Percentiles rank a stretch among this genome's conserved stretches.
Evolutionary conservation across 2,888 invertebrate species (phyloP).

Genomic region (Drosophila demipolita): DNA sequence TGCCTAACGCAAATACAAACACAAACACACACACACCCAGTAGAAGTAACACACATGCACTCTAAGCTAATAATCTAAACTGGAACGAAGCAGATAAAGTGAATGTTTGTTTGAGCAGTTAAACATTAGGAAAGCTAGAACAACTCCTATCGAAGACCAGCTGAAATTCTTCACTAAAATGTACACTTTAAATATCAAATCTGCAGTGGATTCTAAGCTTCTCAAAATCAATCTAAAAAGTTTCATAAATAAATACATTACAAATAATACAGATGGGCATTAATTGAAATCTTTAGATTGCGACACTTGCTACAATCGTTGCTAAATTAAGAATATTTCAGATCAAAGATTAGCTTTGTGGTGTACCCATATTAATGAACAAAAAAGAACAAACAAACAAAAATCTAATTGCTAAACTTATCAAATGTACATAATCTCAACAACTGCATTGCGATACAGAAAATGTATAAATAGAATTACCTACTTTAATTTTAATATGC

Average conservation of each 20-base stretch:
- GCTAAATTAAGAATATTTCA: neutral
- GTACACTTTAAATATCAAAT: neutral
- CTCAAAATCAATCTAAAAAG: neutral
- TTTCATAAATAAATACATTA: neutral
- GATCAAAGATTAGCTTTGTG: neutral
- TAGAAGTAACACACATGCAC: slow-evolving; percentile 5
- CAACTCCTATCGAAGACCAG: neutral
- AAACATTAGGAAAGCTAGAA: neutral
- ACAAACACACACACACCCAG: slow-evolving; percentile 1
- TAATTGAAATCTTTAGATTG: neutral
- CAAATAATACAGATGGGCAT: neutral
- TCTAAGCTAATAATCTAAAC: slow-evolving; percentile 52
- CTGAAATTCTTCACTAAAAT: neutral
- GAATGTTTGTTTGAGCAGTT: slow-evolving; percentile 8
- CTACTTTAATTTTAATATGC: slow-evolving; percentile 47
- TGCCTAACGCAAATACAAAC: slow-evolving; percentile 22
- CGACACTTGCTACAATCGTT: neutral
- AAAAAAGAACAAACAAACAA: neutral
- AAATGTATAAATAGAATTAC: slow-evolving; percentile 52
- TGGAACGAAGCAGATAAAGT: slow-evolving; percentile 32
- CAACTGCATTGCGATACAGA: neutral
- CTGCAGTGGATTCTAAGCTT: neutral
- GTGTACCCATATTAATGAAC: neutral
- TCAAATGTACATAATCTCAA: too few relatives aligned
- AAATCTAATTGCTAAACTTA: neutral